Percentiles rank a stretch among this genome's conserved stretches.
Evolutionary conservation across 2,888 invertebrate species (phyloP).

Genomic region (Andrena trimmerana): DNA sequence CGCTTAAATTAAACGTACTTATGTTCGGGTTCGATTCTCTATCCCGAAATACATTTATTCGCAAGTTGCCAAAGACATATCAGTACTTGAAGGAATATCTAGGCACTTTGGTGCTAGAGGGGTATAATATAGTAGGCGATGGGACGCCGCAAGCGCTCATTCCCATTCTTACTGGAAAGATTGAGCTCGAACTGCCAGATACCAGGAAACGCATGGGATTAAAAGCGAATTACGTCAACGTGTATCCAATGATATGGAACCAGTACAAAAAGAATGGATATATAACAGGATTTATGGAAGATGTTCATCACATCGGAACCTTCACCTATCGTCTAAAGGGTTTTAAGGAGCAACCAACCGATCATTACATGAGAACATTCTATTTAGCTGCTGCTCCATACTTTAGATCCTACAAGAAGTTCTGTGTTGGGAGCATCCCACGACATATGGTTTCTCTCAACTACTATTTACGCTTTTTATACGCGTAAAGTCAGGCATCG

Average conservation of each 20-base stretch:
- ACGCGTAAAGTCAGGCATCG: background rate
- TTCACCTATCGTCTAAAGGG: constrained; percentile 96
- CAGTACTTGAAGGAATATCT: constrained; percentile 88
- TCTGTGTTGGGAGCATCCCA: constrained; percentile 91
- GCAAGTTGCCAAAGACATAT: constrained; percentile 92
- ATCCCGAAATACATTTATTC: constrained; percentile 92
- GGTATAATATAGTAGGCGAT: constrained; percentile 94
- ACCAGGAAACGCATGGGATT: constrained; percentile 89
- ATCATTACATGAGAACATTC: constrained; percentile 95
- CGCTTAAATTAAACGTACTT: constrained; percentile 89
- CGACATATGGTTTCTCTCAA: constrained; percentile 88
- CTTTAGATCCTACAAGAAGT: constrained; percentile 86
- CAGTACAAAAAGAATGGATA: constrained; percentile 89
- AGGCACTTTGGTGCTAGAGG: constrained; percentile 89
- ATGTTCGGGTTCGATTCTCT: constrained; percentile 96
- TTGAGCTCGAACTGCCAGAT: constrained; percentile 95
- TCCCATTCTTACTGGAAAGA: constrained; percentile 94
- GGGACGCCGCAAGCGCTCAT: constrained; percentile 95
- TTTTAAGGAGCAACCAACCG: constrained; percentile 92
- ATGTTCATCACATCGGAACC: constrained; percentile 93
- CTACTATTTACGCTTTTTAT: background rate
- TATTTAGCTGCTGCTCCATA: constrained; percentile 89
- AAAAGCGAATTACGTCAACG: constrained; percentile 89
- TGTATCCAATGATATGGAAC: constrained; percentile 95
- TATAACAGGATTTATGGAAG: constrained; percentile 94